phyloP scores from a whole-genome alignment of 1,140 invertebrate genomes.

The Meloidogyne floridensis region DNA sequence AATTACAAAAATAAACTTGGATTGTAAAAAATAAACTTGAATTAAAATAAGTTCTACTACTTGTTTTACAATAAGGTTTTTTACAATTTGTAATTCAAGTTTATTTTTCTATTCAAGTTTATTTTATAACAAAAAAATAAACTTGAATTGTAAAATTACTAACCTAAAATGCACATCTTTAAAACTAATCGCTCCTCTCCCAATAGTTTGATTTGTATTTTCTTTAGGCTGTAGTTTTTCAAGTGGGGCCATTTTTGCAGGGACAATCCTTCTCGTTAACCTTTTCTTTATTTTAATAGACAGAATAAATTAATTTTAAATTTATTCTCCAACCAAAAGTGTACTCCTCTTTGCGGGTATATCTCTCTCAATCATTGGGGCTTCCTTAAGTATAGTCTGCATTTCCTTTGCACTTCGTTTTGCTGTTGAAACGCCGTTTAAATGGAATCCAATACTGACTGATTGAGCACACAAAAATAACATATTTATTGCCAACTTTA shows the following conservation, averaged over 20 bases:
- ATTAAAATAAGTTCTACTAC: too few relatives aligned
- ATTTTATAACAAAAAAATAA: not conserved
- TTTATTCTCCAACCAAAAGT: not conserved
- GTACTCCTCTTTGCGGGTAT: not conserved
- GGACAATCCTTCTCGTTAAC: not conserved
- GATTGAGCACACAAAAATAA: constrained; percentile 64
- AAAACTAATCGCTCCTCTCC: constrained; percentile 65
- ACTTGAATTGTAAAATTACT: not conserved
- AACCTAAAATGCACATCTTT: constrained; percentile 61
- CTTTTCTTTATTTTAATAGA: not conserved
- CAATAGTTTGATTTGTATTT: not conserved
- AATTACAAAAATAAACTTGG: not conserved
- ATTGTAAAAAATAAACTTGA: too few relatives aligned
- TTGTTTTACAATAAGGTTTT: too few relatives aligned
- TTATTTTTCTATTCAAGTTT: too few relatives aligned
- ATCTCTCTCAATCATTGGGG: constrained; percentile 51
- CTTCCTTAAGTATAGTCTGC: constrained; percentile 48
- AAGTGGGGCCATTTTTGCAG: not conserved
- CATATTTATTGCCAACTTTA: constrained; percentile 61
- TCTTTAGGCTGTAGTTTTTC: constrained; percentile 13
- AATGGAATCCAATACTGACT: constrained; percentile 62
- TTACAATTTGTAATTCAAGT: too few relatives aligned
- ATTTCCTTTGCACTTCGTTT: constrained; percentile 55
- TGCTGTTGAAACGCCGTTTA: constrained; percentile 58
- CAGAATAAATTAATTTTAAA: not conserved